Evolutionary conservation across 2,888 invertebrate genomes (phyloP).

Genomic region (Oeneis ivallda): DNA sequence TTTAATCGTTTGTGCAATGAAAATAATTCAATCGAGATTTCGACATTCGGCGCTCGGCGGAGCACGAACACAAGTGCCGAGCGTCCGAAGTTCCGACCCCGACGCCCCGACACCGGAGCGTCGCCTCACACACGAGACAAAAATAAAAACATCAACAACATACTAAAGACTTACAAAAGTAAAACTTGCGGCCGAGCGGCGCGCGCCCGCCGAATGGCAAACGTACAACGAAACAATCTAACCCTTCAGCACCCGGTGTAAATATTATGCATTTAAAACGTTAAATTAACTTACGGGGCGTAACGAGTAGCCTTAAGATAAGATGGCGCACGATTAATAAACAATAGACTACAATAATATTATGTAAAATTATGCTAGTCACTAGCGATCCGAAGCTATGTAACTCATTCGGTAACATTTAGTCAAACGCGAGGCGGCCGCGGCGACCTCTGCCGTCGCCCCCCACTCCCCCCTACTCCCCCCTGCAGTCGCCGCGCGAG

Average conservation of each 20-base stretch:
- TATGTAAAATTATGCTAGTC: conserved; percentile 67
- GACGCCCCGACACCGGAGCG: background rate
- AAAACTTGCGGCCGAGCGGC: conserved; percentile 35
- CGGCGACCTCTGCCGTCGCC: conserved; percentile 13
- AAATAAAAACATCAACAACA: conserved; percentile 48
- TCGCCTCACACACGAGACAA: conserved; percentile 33
- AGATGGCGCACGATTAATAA: conserved; percentile 58
- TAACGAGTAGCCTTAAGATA: conserved; percentile 44
- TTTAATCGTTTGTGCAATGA: conserved; percentile 68
- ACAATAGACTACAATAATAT: conserved; percentile 51
- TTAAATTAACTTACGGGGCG: conserved; percentile 53
- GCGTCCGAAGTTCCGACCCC: background rate
- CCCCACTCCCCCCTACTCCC: background rate
- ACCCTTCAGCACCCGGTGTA: conserved; percentile 57
- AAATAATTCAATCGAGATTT: conserved; percentile 46
- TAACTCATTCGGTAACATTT: conserved; percentile 72
- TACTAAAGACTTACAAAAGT: conserved; percentile 46
- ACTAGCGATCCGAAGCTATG: conserved; percentile 73
- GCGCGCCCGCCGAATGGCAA: conserved; percentile 25
- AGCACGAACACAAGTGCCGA: no score
- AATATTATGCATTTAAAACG: conserved; percentile 59
- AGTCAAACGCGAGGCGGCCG: conserved; percentile 51
- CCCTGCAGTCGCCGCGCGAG: background rate
- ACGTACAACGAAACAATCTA: conserved; percentile 43
- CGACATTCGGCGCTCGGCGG: conserved; percentile 31